Evolutionary conservation across 2,888 invertebrate genomes (phyloP).

Genomic region (Lasioglossum leucozonium): DNA sequence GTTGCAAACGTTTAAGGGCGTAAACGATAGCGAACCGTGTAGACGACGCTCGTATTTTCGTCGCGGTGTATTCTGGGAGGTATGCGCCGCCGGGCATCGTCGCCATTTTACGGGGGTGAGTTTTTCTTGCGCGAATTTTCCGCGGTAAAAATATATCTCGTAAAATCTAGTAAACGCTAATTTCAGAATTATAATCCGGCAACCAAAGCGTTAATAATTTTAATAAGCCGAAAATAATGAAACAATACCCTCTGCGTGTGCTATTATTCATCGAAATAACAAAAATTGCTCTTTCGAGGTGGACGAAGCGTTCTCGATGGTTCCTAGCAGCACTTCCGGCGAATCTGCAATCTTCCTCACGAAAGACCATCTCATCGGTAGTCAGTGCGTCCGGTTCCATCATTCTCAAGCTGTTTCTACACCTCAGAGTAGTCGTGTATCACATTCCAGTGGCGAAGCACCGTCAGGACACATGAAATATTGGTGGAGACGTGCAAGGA

Average conservation of each 20-base stretch:
- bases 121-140: constrained; percentile 64
- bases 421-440: constrained; percentile 29
- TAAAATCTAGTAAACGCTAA: not conserved
- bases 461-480: constrained; percentile 23
- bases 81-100: constrained; percentile 65
- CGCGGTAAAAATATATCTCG: not conserved
- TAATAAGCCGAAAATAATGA: too few species aligned
- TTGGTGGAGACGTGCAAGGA: constrained; percentile 17
- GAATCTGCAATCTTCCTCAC: constrained; percentile 63
- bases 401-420: constrained; percentile 49
- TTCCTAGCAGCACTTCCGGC: constrained; percentile 68
- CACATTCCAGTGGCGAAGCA: constrained; percentile 32
- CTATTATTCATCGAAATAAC: not conserved
- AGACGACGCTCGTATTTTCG: constrained; percentile 74
- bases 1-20: constrained; percentile 61
- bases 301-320: not conserved
- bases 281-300: not conserved
- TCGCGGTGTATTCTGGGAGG: constrained; percentile 78
- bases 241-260: not conserved
- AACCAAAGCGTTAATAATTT: not conserved
- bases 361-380: constrained; percentile 75
- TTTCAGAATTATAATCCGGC: too few species aligned
- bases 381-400: constrained; percentile 56
- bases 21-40: constrained; percentile 54
- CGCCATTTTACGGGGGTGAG: constrained; percentile 53